Conservation (phyloP, 2,797 vertebrate species). For the Xiphophorus birchmanni region DNA sequence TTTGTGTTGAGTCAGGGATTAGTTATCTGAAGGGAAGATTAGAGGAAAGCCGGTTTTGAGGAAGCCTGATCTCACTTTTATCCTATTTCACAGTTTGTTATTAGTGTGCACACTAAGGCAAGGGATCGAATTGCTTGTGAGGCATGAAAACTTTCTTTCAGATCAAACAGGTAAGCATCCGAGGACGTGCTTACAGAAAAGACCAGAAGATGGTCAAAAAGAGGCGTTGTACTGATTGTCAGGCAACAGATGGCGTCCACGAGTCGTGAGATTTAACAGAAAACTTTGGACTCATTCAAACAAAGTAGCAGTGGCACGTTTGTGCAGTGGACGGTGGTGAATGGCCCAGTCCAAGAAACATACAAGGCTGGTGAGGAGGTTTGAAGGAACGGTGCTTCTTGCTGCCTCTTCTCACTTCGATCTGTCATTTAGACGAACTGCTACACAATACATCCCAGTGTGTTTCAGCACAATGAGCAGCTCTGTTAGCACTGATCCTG, state of each 20-base stretch:
- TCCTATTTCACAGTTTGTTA: constrained; percentile 60
- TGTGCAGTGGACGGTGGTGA: constrained; percentile 72
- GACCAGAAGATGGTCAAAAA: constrained; percentile 12
- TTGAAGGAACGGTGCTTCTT: constrained; percentile 59
- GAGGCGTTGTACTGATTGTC: constrained; percentile 11
- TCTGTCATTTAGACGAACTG: constrained; percentile 27
- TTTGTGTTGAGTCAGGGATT: constrained; percentile 63
- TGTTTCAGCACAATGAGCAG: constrained; percentile 55
- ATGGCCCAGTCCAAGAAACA: constrained; percentile 71
- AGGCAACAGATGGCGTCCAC: constrained; percentile 77
- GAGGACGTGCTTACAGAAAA: constrained; percentile 48
- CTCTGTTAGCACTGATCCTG: constrained; percentile 39
- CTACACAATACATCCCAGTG: constrained; percentile 40
- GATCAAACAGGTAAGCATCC: constrained; percentile 50
- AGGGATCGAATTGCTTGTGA: constrained; percentile 38
- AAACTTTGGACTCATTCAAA: constrained; percentile 48
- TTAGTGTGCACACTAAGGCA: constrained; percentile 36
- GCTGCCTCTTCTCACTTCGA: constrained; percentile 10
- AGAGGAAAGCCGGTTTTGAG: constrained; percentile 56
- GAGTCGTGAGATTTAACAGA: constrained; percentile 53
- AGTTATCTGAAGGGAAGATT: constrained; percentile 65
- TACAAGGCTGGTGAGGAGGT: constrained; percentile 62
- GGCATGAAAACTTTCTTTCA: constrained; percentile 37
- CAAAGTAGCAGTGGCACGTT: constrained; percentile 74
- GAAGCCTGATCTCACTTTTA: constrained; percentile 59